Percentiles rank a stretch among this genome's conserved stretches.
phyloP scores from a whole-genome alignment of 2,113 vertebrate species.

The Lagenorhynchus albirostris region DNA sequence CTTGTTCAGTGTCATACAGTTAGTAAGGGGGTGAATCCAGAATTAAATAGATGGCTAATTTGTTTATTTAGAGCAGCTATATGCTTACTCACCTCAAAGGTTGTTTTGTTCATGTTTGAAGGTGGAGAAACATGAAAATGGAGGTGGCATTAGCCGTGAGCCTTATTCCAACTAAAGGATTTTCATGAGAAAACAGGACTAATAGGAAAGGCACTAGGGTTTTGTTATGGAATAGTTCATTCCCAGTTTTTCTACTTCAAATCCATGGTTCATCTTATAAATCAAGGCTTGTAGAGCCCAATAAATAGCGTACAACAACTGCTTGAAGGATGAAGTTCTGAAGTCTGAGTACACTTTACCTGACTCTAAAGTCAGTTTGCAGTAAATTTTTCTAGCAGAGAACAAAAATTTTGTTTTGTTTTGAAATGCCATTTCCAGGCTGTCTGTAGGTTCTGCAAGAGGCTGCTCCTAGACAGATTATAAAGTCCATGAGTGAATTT shows the following conservation, averaged over 20 bases:
- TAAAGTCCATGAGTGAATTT: not conserved
- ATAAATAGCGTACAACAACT: not conserved
- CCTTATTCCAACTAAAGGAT: not conserved
- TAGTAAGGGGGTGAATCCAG: not conserved
- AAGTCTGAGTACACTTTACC: not conserved
- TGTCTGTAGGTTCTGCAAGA: not conserved
- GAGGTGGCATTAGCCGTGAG: not conserved
- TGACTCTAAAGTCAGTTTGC: not conserved
- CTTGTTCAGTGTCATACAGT: not conserved
- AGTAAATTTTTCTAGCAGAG: conserved; percentile 14
- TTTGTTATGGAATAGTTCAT: conserved; percentile 3
- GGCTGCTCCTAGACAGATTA: not conserved
- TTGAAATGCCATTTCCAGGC: not conserved
- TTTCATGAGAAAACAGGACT: not conserved
- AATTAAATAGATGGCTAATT: not conserved
- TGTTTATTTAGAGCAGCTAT: not conserved
- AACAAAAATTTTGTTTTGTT: not conserved
- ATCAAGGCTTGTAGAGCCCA: not conserved
- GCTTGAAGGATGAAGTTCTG: not conserved
- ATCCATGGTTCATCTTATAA: not conserved
- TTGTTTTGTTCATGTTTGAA: not conserved
- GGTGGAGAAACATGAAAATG: not conserved
- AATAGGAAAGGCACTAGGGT: not conserved
- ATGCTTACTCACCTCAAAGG: not conserved
- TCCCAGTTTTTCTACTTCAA: not conserved